phyloP scores from a whole-genome alignment of 2,113 vertebrate genomes.

The Parotia lawesii region DNA sequence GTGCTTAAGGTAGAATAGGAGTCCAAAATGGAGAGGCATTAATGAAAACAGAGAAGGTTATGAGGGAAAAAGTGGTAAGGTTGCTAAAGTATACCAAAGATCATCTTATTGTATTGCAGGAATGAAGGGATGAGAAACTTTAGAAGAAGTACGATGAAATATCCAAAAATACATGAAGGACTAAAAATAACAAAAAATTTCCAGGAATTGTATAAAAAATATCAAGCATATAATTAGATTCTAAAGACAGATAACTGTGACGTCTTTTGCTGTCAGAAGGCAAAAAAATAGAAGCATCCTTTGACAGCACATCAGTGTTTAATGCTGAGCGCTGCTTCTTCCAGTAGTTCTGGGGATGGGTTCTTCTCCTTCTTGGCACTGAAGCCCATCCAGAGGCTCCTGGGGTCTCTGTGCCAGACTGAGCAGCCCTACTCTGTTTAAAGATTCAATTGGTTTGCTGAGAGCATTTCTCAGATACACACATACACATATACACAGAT shows the following conservation, averaged over 20 bases:
- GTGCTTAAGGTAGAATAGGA: neutral
- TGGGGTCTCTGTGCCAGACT: neutral
- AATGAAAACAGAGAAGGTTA: neutral
- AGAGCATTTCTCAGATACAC: neutral
- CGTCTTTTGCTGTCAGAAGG: neutral
- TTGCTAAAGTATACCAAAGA: neutral
- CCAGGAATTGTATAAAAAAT: neutral
- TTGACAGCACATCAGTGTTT: neutral
- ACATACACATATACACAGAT: fast-evolving
- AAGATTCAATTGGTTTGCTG: neutral
- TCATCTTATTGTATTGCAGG: neutral
- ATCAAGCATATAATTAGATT: neutral
- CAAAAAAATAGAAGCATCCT: neutral
- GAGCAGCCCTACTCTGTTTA: neutral
- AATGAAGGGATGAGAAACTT: neutral
- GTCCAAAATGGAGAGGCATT: neutral
- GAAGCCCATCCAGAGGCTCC: neutral
- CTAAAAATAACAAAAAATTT: neutral
- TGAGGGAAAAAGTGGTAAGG: neutral
- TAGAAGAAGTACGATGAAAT: neutral
- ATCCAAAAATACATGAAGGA: neutral
- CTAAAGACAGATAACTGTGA: neutral
- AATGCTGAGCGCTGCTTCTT: neutral
- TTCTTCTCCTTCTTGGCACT: neutral
- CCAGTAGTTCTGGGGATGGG: neutral